Evolutionary conservation across 2,888 invertebrate species (phyloP).

Genomic region (Tetropium fuscum): DNA sequence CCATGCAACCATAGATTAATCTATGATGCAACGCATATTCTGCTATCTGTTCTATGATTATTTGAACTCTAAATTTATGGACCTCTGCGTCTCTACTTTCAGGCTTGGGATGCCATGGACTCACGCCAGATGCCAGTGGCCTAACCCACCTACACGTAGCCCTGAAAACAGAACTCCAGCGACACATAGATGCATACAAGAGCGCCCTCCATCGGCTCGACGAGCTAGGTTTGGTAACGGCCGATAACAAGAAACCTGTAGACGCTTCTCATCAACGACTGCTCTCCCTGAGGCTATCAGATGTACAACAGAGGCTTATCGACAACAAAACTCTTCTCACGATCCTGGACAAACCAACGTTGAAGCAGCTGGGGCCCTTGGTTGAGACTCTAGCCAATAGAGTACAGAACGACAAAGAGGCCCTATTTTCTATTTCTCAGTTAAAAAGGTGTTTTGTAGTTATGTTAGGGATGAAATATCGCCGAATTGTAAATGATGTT

Average conservation of each 20-base stretch:
- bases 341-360: conserved; percentile 83
- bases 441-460: conserved; percentile 67
- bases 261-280: conserved; percentile 91
- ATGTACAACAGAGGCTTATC: conserved; percentile 90
- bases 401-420: conserved; percentile 93
- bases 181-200: conserved; percentile 88
- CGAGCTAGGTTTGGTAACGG: conserved; percentile 73
- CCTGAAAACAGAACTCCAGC: conserved; percentile 84
- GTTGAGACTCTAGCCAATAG: conserved; percentile 79
- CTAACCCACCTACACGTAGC: conserved; percentile 85
- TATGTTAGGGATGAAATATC: too few relatives aligned
- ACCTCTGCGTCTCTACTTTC: too few relatives aligned
- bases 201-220: conserved; percentile 89
- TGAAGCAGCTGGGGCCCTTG: conserved; percentile 80
- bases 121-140: conserved; percentile 75
- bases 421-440: conserved; percentile 79
- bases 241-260: conserved; percentile 72
- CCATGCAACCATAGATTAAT: too few relatives aligned
- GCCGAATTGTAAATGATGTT: too few relatives aligned
- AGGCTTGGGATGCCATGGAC: conserved; percentile 87
- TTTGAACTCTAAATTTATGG: too few relatives aligned
- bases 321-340: conserved; percentile 92
- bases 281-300: conserved; percentile 83
- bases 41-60: too few relatives aligned
- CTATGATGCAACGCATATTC: too few relatives aligned